phyloP scores from a whole-genome alignment of 2,113 vertebrate genomes.

The Heptranchias perlo region DNA sequence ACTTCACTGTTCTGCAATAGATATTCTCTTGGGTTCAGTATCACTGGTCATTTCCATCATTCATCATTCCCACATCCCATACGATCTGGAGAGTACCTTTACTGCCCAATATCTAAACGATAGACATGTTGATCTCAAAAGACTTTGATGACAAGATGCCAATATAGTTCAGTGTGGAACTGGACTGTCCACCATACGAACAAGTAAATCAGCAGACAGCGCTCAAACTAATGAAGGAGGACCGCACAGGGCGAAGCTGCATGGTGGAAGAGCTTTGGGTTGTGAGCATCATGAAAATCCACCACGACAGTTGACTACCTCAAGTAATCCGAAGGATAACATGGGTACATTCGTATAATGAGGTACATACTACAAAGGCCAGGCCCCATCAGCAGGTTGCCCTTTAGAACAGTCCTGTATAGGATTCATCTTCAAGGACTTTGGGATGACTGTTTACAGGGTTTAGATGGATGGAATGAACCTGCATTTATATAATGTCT shows the following conservation, averaged over 20 bases:
- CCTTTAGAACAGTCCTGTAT: neutral
- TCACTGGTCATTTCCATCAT: neutral
- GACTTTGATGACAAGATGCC: neutral
- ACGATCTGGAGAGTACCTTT: neutral
- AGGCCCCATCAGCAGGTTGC: neutral
- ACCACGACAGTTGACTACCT: neutral
- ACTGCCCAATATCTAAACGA: neutral
- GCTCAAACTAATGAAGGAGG: neutral
- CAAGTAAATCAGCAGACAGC: neutral
- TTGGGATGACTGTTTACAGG: too few species aligned
- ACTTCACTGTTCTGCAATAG: neutral
- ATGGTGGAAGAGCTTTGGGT: neutral
- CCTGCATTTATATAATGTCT: neutral
- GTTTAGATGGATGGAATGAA: neutral
- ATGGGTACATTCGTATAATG: neutral
- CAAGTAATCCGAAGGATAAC: neutral
- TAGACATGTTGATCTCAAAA: neutral
- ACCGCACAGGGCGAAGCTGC: neutral
- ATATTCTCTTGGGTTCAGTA: neutral
- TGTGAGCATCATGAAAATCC: neutral
- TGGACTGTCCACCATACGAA: neutral
- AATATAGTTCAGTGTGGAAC: neutral
- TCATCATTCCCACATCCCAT: neutral
- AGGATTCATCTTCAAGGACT: neutral
- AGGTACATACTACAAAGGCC: neutral